Evolutionary conservation across 2,113 vertebrate species (phyloP).

Genomic region (Bufo bufo): DNA sequence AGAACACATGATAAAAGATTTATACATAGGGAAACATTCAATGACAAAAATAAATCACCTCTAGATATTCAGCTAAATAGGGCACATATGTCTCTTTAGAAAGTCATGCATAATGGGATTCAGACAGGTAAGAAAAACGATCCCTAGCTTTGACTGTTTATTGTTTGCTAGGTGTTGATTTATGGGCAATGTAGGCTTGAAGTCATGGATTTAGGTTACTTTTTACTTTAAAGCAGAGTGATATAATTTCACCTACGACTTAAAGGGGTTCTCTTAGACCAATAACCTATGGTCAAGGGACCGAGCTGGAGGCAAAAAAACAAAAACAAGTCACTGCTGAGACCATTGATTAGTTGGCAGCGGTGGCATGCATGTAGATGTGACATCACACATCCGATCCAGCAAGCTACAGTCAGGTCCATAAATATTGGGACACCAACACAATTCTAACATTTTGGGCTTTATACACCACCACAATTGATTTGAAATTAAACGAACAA

Average conservation of each 20-base stretch:
- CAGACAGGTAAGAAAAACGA: slow-evolving; percentile 50
- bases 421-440: too few species aligned
- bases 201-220: slow-evolving; percentile 8
- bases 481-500: too few species aligned
- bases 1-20: slow-evolving; percentile 31
- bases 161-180: slow-evolving; percentile 48
- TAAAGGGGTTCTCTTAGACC: not conserved
- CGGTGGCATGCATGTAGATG: too few species aligned
- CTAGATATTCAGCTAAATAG: slow-evolving; percentile 37
- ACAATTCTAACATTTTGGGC: too few species aligned
- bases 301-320: too few species aligned
- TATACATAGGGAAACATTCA: slow-evolving; percentile 35
- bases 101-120: slow-evolving; percentile 50
- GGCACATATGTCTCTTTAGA: slow-evolving; percentile 48
- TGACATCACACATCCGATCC: too few species aligned
- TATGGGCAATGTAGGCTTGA: slow-evolving; percentile 25
- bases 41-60: slow-evolving; percentile 56
- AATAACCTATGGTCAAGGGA: too few species aligned
- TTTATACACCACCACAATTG: too few species aligned
- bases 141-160: slow-evolving; percentile 50
- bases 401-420: too few species aligned
- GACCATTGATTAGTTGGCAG: too few species aligned
- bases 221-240: not conserved
- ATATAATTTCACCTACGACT: slow-evolving; percentile 18
- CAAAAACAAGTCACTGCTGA: too few species aligned